Conservation (phyloP, 2,797 vertebrate species). For the Ispidina lecontei region DNA sequence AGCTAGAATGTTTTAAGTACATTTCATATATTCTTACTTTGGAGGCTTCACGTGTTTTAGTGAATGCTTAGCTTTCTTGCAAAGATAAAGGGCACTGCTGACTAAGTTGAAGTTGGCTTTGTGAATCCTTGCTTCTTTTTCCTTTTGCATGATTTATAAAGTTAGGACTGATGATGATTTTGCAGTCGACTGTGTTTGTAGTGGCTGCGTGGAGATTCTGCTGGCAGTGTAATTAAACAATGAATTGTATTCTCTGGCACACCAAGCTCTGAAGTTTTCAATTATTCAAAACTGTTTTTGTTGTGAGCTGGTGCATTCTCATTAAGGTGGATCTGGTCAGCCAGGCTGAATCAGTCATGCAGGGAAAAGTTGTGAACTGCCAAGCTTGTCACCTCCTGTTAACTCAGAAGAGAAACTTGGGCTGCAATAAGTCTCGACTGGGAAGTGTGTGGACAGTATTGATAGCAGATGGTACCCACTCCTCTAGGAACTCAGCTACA, state of each 20-base stretch:
- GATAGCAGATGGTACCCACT: slow-evolving; percentile 69
- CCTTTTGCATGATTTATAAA: slow-evolving; percentile 41
- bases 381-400: slow-evolving; percentile 87
- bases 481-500: background rate
- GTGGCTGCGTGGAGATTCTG: background rate
- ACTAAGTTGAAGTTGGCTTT: background rate
- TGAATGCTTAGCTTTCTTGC: background rate
- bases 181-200: slow-evolving; percentile 8
- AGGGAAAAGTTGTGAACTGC: slow-evolving; percentile 78
- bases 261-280: slow-evolving; percentile 62
- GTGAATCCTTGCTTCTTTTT: background rate
- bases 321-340: slow-evolving; percentile 84
- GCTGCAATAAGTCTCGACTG: slow-evolving; percentile 65
- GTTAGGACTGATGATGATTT: slow-evolving; percentile 26
- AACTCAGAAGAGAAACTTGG: slow-evolving; percentile 78
- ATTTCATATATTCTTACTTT: background rate
- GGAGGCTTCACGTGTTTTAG: background rate
- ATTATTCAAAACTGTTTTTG: slow-evolving; percentile 79
- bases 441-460: slow-evolving; percentile 62
- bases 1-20: background rate
- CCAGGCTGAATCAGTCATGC: slow-evolving; percentile 80
- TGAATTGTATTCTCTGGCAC: slow-evolving; percentile 61
- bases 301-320: slow-evolving; percentile 74
- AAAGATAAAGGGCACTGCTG: background rate
- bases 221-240: slow-evolving; percentile 50